phyloP scores from a whole-genome alignment of 2,888 invertebrate genomes.

The Enoplolaimus lenunculus region DNA sequence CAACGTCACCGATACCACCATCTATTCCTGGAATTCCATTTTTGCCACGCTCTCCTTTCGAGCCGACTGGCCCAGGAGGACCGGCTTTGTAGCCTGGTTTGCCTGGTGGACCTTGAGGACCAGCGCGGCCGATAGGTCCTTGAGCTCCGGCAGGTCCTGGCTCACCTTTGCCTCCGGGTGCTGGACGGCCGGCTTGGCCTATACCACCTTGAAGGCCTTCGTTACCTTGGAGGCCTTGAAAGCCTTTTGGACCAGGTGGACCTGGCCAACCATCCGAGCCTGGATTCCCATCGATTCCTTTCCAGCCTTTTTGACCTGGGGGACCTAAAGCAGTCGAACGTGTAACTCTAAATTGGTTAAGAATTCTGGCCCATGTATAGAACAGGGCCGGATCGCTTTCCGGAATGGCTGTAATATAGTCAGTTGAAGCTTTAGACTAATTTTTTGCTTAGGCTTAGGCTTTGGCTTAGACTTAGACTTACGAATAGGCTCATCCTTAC shows the following conservation, averaged over 20 bases:
- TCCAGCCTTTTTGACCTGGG: slow-evolving; percentile 16
- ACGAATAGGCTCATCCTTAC: too few species aligned
- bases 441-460: too few species aligned
- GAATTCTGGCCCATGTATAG: too few species aligned
- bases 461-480: too few species aligned
- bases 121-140: slow-evolving; percentile 14
- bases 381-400: too few species aligned
- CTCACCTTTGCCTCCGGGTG: slow-evolving; percentile 14
- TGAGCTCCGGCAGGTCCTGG: slow-evolving; percentile 11
- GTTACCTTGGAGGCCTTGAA: slow-evolving; percentile 7
- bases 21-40: slow-evolving; percentile 14
- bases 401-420: too few species aligned
- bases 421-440: too few species aligned
- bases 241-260: slow-evolving; percentile 2
- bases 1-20: slow-evolving; percentile 3
- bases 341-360: too few species aligned
- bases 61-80: slow-evolving; percentile 7
- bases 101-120: slow-evolving; percentile 18
- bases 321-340: too few species aligned
- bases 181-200: slow-evolving; percentile 12
- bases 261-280: slow-evolving; percentile 18
- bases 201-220: background rate
- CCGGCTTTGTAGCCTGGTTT: slow-evolving; percentile 15
- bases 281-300: slow-evolving; percentile 11
- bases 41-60: slow-evolving; percentile 8